Conservation (phyloP, 2,113 vertebrate species). For the Phaetusa simplex region DNA sequence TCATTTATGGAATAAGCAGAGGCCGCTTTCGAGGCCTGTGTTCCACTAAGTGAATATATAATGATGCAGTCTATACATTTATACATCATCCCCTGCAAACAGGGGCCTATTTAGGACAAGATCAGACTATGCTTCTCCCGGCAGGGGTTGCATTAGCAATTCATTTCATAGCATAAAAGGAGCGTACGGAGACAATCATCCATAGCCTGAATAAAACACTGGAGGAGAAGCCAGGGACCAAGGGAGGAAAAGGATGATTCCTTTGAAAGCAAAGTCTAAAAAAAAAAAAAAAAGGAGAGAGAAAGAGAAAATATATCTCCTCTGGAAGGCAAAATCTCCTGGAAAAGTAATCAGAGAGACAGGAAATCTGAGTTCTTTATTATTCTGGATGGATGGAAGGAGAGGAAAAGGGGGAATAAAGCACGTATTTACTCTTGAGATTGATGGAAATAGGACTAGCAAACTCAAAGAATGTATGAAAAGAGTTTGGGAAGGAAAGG, state of each 20-base stretch:
- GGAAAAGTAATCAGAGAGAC: not conserved
- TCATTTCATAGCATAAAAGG: conserved; percentile 62
- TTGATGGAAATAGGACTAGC: not conserved
- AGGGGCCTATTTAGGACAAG: conserved; percentile 65
- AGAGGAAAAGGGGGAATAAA: conserved; percentile 2
- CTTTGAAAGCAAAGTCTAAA: conserved; percentile 13
- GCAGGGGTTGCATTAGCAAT: conserved; percentile 65
- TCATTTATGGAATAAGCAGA: conserved; percentile 54
- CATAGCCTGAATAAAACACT: conserved; percentile 40
- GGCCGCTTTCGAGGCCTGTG: conserved; percentile 24
- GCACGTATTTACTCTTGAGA: not conserved
- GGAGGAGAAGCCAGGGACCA: conserved; percentile 23
- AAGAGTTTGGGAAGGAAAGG: not conserved
- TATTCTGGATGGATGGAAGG: conserved; percentile 26
- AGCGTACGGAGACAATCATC: conserved; percentile 36
- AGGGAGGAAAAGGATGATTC: not conserved
- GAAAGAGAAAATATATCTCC: not conserved
- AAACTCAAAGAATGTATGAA: not conserved
- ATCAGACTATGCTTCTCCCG: conserved; percentile 68
- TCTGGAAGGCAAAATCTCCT: not conserved
- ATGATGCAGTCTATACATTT: conserved; percentile 54
- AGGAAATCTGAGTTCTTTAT: not conserved
- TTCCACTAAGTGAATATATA: conserved; percentile 68
- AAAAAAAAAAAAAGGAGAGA: not conserved
- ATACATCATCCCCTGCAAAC: conserved; percentile 71